Percentiles rank a stretch among this genome's conserved stretches.
phyloP scores from a whole-genome alignment of 2,797 vertebrate species.

The Hypotaenidia okinawae region DNA sequence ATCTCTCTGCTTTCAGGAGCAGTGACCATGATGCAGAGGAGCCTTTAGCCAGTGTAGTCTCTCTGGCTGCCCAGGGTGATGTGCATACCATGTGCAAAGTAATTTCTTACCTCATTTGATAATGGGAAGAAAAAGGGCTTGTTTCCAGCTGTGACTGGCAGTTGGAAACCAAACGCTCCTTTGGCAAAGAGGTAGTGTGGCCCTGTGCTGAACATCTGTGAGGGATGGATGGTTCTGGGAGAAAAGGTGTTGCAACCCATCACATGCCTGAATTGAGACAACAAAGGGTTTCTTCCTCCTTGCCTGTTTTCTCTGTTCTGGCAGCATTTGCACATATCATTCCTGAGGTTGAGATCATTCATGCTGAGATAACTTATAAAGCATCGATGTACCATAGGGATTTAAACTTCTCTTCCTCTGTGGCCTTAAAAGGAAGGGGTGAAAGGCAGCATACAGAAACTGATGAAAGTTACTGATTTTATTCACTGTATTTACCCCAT shows the following conservation, averaged over 20 bases:
- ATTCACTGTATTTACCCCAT: slow-evolving; percentile 25
- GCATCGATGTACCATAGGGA: neutral
- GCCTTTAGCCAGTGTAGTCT: neutral
- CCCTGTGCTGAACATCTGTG: neutral
- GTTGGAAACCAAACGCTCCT: neutral
- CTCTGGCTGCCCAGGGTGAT: neutral
- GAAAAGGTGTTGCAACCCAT: slow-evolving; percentile 4
- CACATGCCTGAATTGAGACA: neutral
- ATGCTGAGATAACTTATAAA: slow-evolving; percentile 33
- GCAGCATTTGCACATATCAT: neutral
- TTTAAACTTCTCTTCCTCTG: slow-evolving; percentile 12
- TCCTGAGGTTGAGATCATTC: slow-evolving; percentile 37
- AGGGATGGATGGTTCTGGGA: neutral
- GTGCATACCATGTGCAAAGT: rapidly evolving
- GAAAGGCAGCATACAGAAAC: slow-evolving; percentile 33
- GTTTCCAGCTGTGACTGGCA: neutral
- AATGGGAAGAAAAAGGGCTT: neutral
- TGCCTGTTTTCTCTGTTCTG: slow-evolving; percentile 2
- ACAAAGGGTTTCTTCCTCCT: slow-evolving; percentile 9
- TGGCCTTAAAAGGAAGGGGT: slow-evolving; percentile 56
- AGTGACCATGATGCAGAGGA: neutral
- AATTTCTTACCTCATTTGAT: neutral
- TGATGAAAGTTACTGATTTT: slow-evolving; percentile 50
- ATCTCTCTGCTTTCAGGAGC: neutral
- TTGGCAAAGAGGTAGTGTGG: neutral